Evolutionary conservation across 1,140 invertebrate species (phyloP).

Genomic region (Nephotettix cincticeps): DNA sequence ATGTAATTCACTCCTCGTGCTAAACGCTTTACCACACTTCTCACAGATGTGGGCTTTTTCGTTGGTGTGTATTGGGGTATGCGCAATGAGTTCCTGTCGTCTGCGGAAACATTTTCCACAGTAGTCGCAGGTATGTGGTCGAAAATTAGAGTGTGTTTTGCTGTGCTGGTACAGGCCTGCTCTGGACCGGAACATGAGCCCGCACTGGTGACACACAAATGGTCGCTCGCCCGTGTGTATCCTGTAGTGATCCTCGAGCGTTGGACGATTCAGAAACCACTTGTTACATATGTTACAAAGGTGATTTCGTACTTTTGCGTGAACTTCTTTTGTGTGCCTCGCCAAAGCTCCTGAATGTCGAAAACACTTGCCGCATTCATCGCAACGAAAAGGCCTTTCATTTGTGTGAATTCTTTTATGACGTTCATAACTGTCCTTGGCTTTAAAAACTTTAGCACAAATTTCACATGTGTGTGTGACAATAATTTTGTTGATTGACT

Average conservation of each 20-base stretch:
- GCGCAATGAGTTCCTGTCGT: constrained; percentile 38
- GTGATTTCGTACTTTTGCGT: constrained; percentile 42
- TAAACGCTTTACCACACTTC: constrained; percentile 38
- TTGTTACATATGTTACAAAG: constrained; percentile 45
- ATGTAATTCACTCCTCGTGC: constrained; percentile 19
- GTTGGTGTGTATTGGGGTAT: constrained; percentile 34
- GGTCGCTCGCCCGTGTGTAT: constrained; percentile 55
- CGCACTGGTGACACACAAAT: constrained; percentile 56
- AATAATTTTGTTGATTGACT: background rate
- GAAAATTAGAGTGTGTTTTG: constrained; percentile 50
- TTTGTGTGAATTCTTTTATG: constrained; percentile 41
- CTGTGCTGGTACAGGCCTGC: constrained; percentile 42
- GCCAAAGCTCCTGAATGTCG: constrained; percentile 44
- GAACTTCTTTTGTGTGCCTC: constrained; percentile 42
- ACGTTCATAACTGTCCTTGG: constrained; percentile 31
- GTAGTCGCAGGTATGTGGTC: constrained; percentile 21
- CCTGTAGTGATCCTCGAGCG: constrained; percentile 41
- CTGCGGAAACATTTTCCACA: constrained; percentile 51
- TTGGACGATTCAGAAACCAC: constrained; percentile 43
- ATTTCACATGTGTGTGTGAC: constrained; percentile 31
- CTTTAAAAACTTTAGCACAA: constrained; percentile 38
- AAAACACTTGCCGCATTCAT: constrained; percentile 52
- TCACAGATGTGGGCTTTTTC: constrained; percentile 38
- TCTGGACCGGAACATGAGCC: constrained; percentile 42
- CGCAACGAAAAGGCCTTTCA: constrained; percentile 52